Evolutionary conservation across 2,797 vertebrate species (phyloP).

Genomic region (Trichosurus vulpecula): DNA sequence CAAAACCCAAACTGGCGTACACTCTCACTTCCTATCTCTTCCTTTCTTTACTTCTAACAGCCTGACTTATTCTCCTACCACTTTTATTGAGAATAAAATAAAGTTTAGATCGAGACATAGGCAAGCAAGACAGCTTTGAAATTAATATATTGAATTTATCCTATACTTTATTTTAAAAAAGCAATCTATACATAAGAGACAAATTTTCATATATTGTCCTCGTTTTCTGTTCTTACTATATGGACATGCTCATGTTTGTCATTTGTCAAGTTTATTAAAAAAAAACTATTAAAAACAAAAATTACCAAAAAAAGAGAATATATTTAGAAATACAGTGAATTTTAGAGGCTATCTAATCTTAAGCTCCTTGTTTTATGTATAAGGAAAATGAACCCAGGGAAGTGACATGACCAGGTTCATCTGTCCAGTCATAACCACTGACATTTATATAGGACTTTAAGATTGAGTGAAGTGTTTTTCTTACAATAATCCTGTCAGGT

Average conservation of each 20-base stretch:
- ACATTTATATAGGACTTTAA: background rate
- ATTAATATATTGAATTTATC: background rate
- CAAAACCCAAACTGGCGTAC: background rate
- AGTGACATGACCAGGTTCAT: background rate
- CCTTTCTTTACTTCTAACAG: background rate
- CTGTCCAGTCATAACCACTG: background rate
- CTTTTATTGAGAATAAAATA: background rate
- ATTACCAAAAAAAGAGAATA: background rate
- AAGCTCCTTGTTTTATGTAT: background rate
- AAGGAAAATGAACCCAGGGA: background rate
- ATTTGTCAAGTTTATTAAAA: background rate
- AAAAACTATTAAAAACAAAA: background rate
- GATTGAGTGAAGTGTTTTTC: background rate
- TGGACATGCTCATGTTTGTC: background rate
- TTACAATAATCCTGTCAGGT: background rate
- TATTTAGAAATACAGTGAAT: background rate
- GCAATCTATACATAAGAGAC: background rate
- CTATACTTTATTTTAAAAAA: background rate
- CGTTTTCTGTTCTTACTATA: background rate
- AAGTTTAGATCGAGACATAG: background rate
- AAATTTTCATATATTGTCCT: background rate
- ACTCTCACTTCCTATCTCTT: background rate
- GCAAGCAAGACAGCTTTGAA: background rate
- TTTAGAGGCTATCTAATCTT: background rate
- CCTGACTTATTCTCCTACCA: background rate